These are phyloP conservation scores for Protodeltote pygarga DNA, from an alignment of 2,888 invertebrate genomes.

Conservation along the genomic window DNA sequence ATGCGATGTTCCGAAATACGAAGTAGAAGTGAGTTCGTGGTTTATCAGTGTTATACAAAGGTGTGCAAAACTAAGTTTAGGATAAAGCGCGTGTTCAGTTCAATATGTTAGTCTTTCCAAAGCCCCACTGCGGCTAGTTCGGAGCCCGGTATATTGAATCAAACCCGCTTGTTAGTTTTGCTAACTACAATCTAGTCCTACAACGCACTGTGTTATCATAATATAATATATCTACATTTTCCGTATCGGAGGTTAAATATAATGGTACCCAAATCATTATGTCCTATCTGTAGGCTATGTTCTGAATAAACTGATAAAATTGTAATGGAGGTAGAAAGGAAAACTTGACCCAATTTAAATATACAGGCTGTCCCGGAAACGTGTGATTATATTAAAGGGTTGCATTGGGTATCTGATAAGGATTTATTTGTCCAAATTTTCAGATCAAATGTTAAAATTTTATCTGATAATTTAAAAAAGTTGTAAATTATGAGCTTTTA, in stretches of 20 bases:
- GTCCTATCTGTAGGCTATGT: slow-evolving; percentile 13
- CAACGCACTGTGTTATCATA: too few species aligned
- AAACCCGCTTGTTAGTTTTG: slow-evolving; percentile 41
- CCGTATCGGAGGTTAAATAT: slow-evolving; percentile 1
- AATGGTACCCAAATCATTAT: slow-evolving; percentile 6
- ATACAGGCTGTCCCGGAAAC: too few species aligned
- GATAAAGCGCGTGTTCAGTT: slow-evolving; percentile 34
- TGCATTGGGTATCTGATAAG: too few species aligned
- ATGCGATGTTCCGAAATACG: slow-evolving; percentile 7
- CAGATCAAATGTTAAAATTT: too few species aligned
- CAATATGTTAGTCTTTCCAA: slow-evolving; percentile 38
- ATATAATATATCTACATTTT: neutral
- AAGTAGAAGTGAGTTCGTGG: slow-evolving; percentile 18
- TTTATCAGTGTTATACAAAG: slow-evolving; percentile 27
- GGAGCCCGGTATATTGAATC: slow-evolving; percentile 38
- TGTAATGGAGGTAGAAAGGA: too few species aligned
- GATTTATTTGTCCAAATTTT: too few species aligned
- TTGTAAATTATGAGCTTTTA: too few species aligned
- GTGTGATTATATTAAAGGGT: too few species aligned
- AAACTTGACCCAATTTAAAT: too few species aligned
- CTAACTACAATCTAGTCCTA: slow-evolving; percentile 19
- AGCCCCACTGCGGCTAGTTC: slow-evolving; percentile 24
- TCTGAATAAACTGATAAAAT: too few species aligned
- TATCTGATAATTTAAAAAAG: too few species aligned
- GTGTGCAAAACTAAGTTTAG: slow-evolving; percentile 18